A percentile compares a stretch with the other conserved stretches of the same genome.
Evolutionary conservation across 2,888 invertebrate genomes (phyloP).

Genomic region (Agonopterix alstromeriana): DNA sequence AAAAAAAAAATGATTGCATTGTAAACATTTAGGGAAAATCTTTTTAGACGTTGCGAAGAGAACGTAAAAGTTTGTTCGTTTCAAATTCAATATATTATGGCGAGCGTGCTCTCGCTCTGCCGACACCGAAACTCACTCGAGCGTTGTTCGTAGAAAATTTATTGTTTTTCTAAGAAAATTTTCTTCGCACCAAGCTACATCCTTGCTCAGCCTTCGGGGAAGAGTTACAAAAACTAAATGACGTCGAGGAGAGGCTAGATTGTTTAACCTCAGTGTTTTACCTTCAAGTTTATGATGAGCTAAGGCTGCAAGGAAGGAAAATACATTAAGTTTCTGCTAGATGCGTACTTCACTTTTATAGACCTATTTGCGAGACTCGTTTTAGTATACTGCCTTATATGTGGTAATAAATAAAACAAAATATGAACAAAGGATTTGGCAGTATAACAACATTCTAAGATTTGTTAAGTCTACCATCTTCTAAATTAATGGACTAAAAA

Average conservation of each 20-base stretch:
- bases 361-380: background rate
- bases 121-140: conserved; percentile 75
- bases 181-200: conserved; percentile 56
- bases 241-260: conserved; percentile 37
- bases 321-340: background rate
- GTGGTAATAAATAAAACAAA: background rate
- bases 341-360: background rate
- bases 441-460: no score
- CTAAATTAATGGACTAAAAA: no score
- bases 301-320: conserved; percentile 10
- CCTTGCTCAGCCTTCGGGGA: conserved; percentile 45
- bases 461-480: no score
- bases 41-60: conserved; percentile 62
- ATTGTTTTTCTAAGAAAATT: conserved; percentile 77
- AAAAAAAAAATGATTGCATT: conserved; percentile 54
- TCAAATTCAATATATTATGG: conserved; percentile 77
- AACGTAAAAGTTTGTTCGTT: conserved; percentile 74
- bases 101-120: conserved; percentile 73
- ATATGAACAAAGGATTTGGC: background rate
- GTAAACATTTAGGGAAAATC: conserved; percentile 69
- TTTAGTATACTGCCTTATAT: background rate
- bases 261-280: conserved; percentile 33
- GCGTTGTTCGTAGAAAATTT: conserved; percentile 72
- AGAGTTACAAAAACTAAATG: conserved; percentile 57
- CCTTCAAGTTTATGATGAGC: conserved; percentile 22